Conservation (phyloP, 2,113 vertebrate genomes). For the Brienomyrus longianalis region DNA sequence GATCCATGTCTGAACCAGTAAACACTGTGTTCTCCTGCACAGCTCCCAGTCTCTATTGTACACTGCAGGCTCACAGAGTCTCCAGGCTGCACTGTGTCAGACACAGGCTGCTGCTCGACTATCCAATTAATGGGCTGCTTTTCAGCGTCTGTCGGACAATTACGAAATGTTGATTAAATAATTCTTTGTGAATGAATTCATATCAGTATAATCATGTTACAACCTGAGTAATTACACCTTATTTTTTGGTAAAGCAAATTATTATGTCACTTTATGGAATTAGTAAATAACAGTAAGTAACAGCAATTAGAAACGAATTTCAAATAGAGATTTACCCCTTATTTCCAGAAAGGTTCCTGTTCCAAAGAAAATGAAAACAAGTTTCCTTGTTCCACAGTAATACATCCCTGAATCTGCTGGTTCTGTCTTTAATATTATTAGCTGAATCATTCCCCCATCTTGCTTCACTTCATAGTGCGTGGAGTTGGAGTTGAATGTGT, state of each 20-base stretch:
- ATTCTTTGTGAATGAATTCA: background rate
- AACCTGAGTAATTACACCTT: background rate
- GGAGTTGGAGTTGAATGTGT: background rate
- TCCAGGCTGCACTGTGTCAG: background rate
- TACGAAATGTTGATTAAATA: background rate
- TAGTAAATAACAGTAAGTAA: background rate
- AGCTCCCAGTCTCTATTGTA: background rate
- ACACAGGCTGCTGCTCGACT: background rate
- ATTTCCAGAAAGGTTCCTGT: background rate
- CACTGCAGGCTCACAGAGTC: background rate
- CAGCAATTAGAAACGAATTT: background rate
- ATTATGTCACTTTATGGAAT: background rate
- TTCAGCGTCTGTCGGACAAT: background rate
- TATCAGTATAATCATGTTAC: background rate
- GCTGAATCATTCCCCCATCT: background rate
- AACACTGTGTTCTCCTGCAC: background rate
- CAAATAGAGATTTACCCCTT: constrained; percentile 5
- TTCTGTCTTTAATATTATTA: background rate
- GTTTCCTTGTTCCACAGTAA: background rate
- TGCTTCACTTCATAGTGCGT: background rate
- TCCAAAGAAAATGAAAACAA: background rate
- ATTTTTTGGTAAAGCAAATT: background rate
- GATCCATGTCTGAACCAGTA: background rate
- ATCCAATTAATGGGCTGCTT: background rate
- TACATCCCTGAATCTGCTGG: constrained; percentile 3